Percentiles rank a stretch among this genome's conserved stretches.
Conservation (phyloP, 2,888 invertebrate species). For the Latheticus oryzae region DNA sequence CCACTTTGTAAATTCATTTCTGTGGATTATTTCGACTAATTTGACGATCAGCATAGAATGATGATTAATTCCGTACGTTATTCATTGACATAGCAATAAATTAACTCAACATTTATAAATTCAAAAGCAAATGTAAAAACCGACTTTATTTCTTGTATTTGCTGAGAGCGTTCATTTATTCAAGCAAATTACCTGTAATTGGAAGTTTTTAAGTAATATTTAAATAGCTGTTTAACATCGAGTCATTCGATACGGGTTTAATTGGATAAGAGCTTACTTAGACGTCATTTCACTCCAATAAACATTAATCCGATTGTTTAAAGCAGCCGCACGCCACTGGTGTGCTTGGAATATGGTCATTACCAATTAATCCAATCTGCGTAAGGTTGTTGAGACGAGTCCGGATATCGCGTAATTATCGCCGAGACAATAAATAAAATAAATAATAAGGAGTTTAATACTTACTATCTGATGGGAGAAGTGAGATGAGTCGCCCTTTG, state of each 20-base stretch:
- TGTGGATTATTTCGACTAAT: conserved; percentile 34
- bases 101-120: not conserved
- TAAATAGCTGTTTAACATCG: conserved; percentile 14
- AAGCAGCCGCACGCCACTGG: conserved; percentile 17
- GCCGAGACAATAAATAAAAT: conserved; percentile 37
- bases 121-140: not conserved
- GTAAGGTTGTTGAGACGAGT: conserved; percentile 26
- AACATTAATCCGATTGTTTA: conserved; percentile 10
- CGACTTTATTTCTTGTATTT: conserved; percentile 1
- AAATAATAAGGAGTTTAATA: conserved; percentile 25
- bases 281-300: conserved; percentile 15
- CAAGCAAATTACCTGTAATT: conserved; percentile 15
- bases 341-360: conserved; percentile 20
- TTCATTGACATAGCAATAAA: conserved; percentile 12
- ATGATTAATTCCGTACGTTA: conserved; percentile 28
- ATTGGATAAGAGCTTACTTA: conserved; percentile 24
- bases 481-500: conserved; percentile 17
- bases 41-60: conserved; percentile 22
- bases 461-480: conserved; percentile 33
- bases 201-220: conserved; percentile 18
- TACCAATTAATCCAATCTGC: conserved; percentile 33
- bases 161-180: conserved; percentile 3
- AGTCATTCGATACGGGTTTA: conserved; percentile 13
- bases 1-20: conserved; percentile 17
- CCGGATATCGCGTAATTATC: conserved; percentile 37